Evolutionary conservation across 2,888 invertebrate genomes (phyloP), one percentile per base, ranked within the genome.

Genomic region (Phorcus lineatus): DNA sequence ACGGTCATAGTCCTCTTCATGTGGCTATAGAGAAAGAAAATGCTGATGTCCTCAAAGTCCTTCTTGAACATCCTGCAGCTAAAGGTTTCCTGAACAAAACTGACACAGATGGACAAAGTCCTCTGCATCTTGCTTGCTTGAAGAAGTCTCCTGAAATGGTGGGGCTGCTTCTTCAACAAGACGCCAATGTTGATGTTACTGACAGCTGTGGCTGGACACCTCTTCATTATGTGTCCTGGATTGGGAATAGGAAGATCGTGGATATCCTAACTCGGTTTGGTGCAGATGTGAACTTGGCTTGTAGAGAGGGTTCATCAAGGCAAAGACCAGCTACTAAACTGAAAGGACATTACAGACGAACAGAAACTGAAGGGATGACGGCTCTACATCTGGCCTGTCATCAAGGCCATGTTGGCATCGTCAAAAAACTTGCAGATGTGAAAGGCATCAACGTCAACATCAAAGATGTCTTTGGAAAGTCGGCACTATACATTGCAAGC

Each of bases 21-120:
- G 17, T 36, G 11, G 70, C 70, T 0, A 40, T 70, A 7, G 70
- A 70, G 70, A 70, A 70, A 36, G 70, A 70, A n/a, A 70, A 70
- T 28, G 70, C 36, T 0, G 36, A 40, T 16, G 36, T 70, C 11
- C 31, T 70, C 16, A 70, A 36, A 70, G 19, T 40, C 2, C 40
- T 70, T n/a, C 36, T 70, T 17, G 70, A 40, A 40, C 36, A 36
- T 19, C 17, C 28, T 13, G 70, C 28, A 16, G 70, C 70, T 13
- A 70, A 70, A n/a, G 70, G n/a, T 24, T 70, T 70, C 70, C 70
- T 70, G 31, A 36, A 70, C 70, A 70, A 70, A 70, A n/a, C 70
- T 17, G 70, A 70, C 70, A 70, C 28, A 19, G 70, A 70, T 19
- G 36, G 70, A 1, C 70, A 70, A 19, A 70, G 70, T 40, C 70